These are phyloP conservation scores for Semaprochilodus insignis DNA, from an alignment of 2,797 vertebrate genomes.

Conservation along the genomic window DNA sequence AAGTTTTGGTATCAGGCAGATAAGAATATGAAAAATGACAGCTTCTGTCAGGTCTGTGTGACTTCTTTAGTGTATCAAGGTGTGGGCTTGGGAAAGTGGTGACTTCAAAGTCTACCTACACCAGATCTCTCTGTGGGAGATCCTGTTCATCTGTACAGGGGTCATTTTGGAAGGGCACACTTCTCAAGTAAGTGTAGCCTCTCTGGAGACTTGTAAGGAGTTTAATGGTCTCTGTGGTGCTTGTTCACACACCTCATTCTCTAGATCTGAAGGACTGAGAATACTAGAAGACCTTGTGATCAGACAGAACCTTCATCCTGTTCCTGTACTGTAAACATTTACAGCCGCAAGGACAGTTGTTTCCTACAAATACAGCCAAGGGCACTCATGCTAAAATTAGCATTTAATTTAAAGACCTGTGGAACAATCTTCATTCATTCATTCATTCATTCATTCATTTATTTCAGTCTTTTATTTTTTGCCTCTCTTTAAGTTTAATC, in stretches of 20 bases:
- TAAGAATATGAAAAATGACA: too few species aligned
- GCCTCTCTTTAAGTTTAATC: too few species aligned
- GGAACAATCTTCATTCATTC: too few species aligned
- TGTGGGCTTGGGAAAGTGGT: conserved; percentile 41
- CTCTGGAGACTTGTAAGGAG: not conserved
- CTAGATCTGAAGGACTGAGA: conserved; percentile 30
- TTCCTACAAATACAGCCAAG: not conserved
- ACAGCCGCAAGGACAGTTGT: not conserved
- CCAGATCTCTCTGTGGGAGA: conserved; percentile 10
- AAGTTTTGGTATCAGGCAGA: too few species aligned
- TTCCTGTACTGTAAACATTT: conserved; percentile 39
- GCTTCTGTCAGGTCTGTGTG: not conserved
- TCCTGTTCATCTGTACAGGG: conserved; percentile 42
- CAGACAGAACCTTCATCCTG: conserved; percentile 41
- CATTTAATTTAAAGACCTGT: too few species aligned
- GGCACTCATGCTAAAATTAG: not conserved
- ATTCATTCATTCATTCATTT: too few species aligned
- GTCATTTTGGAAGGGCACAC: conserved; percentile 64
- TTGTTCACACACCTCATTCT: conserved; percentile 31
- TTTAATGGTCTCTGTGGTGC: conserved; percentile 22
- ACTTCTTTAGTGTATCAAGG: conserved; percentile 15
- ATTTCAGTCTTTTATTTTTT: too few species aligned
- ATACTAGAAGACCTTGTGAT: conserved; percentile 23
- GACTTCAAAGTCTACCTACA: not conserved
- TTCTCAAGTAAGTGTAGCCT: conserved; percentile 46